phyloP scores from a whole-genome alignment of 2,113 vertebrate genomes.

The Lophochroa leadbeateri region DNA sequence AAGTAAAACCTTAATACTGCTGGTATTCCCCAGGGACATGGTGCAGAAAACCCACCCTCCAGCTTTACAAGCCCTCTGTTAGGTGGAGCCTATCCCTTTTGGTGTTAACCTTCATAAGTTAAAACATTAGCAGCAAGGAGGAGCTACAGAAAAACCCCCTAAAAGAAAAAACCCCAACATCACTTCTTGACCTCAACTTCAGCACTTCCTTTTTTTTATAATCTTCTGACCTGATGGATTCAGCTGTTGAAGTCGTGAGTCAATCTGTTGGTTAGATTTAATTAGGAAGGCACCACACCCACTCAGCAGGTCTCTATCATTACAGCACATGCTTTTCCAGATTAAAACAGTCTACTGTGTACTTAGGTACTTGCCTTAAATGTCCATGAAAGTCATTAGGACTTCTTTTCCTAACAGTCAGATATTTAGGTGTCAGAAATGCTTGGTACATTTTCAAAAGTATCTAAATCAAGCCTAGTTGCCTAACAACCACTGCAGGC shows the following conservation, averaged over 20 bases:
- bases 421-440: slow-evolving; percentile 21
- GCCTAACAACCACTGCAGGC: slow-evolving; percentile 10
- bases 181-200: fast-evolving
- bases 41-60: background rate
- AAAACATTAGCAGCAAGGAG: fast-evolving
- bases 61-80: background rate
- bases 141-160: fast-evolving
- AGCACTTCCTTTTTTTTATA: background rate
- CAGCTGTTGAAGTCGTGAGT: background rate
- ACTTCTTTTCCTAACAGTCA: background rate
- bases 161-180: fast-evolving
- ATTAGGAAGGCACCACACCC: background rate
- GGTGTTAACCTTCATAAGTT: background rate
- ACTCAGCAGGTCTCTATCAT: background rate
- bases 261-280: background rate
- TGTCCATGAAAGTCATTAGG: background rate
- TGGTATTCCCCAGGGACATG: background rate
- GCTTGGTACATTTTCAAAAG: background rate
- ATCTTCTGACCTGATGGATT: background rate
- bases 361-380: background rate
- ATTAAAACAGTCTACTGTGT: background rate
- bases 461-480: slow-evolving; percentile 12
- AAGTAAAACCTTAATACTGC: background rate
- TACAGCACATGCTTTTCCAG: background rate
- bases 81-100: background rate